Evolutionary conservation across 2,113 vertebrate species (phyloP).

Genomic region (Anhinga rufa): DNA sequence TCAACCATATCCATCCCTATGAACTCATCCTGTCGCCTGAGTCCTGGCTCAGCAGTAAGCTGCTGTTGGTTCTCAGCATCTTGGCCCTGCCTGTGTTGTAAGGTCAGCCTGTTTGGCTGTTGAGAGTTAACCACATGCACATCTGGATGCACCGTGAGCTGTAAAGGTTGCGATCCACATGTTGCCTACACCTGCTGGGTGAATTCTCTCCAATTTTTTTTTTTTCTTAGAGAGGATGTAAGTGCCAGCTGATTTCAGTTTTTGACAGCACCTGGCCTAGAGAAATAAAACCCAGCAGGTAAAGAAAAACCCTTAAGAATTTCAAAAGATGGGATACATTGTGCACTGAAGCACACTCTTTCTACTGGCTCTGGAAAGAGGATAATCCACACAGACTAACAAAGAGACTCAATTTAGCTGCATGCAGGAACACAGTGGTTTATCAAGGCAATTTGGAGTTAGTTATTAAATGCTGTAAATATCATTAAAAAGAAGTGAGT

Average conservation of each 20-base stretch:
- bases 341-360: background rate
- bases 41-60: background rate
- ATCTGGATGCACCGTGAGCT: background rate
- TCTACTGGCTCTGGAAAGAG: background rate
- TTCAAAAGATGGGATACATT: background rate
- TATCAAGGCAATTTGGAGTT: background rate
- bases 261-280: background rate
- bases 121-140: background rate
- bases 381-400: background rate
- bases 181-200: background rate
- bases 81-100: background rate
- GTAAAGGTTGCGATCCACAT: background rate
- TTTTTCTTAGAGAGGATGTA: background rate
- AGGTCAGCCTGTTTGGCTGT: background rate
- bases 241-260: background rate
- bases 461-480: slow-evolving; percentile 13
- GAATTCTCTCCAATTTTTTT: background rate
- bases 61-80: background rate
- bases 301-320: background rate
- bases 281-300: slow-evolving; percentile 20
- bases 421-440: background rate
- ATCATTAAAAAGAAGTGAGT: background rate
- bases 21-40: background rate
- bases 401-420: background rate
- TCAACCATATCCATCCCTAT: background rate